Evolutionary conservation across 2,888 invertebrate species (phyloP).

Genomic region (Limnephilus rhombicus): DNA sequence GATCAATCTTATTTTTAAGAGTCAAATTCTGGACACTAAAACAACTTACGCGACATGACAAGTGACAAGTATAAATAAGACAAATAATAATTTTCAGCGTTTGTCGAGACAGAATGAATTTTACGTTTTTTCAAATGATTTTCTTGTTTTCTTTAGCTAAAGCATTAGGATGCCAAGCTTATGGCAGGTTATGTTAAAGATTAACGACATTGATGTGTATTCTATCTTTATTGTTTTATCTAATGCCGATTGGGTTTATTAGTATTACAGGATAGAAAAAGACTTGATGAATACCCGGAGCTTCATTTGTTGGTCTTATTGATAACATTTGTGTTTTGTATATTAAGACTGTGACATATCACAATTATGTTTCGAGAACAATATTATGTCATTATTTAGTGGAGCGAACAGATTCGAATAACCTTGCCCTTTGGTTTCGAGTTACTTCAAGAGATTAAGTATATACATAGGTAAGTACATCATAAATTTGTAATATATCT

Average conservation of each 20-base stretch:
- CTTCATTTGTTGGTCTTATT: not conserved
- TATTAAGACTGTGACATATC: not conserved
- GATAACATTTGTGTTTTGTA: not conserved
- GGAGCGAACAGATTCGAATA: not conserved
- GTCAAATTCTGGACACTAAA: too few relatives aligned
- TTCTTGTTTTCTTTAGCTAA: not conserved
- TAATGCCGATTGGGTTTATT: not conserved
- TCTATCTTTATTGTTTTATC: not conserved
- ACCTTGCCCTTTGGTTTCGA: not conserved
- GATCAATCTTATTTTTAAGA: too few relatives aligned
- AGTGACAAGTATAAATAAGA: too few relatives aligned
- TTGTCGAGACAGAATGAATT: not conserved
- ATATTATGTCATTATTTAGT: not conserved
- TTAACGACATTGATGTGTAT: not conserved
- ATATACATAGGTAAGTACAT: not conserved
- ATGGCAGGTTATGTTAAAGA: not conserved
- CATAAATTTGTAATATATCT: too few relatives aligned
- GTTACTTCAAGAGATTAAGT: not conserved
- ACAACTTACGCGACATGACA: too few relatives aligned
- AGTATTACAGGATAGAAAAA: not conserved
- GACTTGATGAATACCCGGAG: not conserved
- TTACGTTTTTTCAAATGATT: too few relatives aligned
- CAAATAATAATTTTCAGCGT: not conserved
- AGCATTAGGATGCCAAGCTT: not conserved
- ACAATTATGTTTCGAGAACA: not conserved